Base-by-base conservation (phyloP, 2,888 invertebrate species). In the Rhagium mordax region DNA sequence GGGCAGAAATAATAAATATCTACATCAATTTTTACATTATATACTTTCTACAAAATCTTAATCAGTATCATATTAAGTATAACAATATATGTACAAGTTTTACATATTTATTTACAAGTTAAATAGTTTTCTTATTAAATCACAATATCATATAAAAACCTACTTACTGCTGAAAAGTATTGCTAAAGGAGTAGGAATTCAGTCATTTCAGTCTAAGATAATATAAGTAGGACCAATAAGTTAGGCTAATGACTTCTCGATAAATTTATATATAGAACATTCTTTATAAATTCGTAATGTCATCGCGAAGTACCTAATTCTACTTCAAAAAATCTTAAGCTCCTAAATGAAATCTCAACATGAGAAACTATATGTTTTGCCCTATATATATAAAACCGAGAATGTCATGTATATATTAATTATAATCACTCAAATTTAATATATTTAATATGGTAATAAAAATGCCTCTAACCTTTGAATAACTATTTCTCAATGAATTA, bases 141-240 rank as follows among this genome's bases (percentile, higher is more conserved):
- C 81, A 81, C 81, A 81, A 76, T 78, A 47, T 71, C 68, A 72
- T 76, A 60, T 74, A 77, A 69, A 61, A 74, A 74, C 69, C 75
- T 76, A 77, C 74, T 67, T 74, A 80, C 73, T 71, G 70, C 65
- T 78, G 69, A 75, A 76, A 74, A 79, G 81, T 85, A 85, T 85
- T 84, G 84, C 85, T 84, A 82, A 81, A 80, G 81, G 79, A 81
- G 80, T 81, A 85, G 82, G 83, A 82, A 79, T 82, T 85, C 85
- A 85, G 85, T 84, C 85, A 47, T 75, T 76, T 79, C 75, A 76
- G 76, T 78, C 76, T 78, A 78, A 64, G 18, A 24, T 27, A 57
- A 67, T 53, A 65, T 33, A 53, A 55, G 49, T 62, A 75, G 77
- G 74, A 70, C 78, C 57, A 75, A 41, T 51, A 68, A 70, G 67